Conservation (phyloP, 2,113 vertebrate genomes). For the Camelus bactrianus region DNA sequence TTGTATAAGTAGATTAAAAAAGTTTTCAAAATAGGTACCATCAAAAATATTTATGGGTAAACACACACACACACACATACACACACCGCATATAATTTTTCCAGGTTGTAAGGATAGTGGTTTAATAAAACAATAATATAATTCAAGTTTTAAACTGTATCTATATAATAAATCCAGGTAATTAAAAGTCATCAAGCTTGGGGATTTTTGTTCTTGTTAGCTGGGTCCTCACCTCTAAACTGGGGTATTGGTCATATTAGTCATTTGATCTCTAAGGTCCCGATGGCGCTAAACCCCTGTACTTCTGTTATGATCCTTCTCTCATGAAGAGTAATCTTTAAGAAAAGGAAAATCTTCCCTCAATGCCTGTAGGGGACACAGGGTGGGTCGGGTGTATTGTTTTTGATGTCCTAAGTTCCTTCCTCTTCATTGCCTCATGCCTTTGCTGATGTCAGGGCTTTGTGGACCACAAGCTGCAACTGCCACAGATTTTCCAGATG, state of each 20-base stretch:
- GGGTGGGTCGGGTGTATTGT: neutral
- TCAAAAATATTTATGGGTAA: neutral
- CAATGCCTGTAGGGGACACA: neutral
- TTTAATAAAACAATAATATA: neutral
- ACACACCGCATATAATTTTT: neutral
- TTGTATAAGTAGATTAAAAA: neutral
- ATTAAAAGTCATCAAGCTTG: neutral
- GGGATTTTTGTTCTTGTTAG: neutral
- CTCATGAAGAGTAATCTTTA: neutral
- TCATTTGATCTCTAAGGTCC: neutral
- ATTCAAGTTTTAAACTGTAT: neutral
- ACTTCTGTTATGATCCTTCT: neutral
- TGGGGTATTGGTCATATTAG: neutral
- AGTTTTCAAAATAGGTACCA: neutral
- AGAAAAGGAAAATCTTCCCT: neutral
- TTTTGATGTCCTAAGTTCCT: neutral
- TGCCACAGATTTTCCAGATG: constrained; percentile 67
- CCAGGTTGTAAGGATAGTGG: neutral
- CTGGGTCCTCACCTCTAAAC: neutral
- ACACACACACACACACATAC: neutral
- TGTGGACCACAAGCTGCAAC: neutral
- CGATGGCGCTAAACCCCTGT: neutral
- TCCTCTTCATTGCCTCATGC: neutral
- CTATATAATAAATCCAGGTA: neutral
- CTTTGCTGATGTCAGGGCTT: constrained; percentile 43